Evolutionary conservation across 2,888 invertebrate species (phyloP).

Genomic region (Tuberolachnus salignus): DNA sequence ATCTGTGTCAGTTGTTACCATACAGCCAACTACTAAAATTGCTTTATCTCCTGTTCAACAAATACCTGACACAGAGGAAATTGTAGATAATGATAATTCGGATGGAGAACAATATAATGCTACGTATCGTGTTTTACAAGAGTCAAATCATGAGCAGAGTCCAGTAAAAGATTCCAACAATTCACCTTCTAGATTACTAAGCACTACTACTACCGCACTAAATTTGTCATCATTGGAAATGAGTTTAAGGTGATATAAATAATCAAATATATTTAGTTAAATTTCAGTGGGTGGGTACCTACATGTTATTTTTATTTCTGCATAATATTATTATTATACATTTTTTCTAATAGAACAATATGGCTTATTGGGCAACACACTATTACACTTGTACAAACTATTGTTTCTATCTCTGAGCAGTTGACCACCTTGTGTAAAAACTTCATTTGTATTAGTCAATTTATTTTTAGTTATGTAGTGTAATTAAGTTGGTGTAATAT

Average conservation of each 20-base stretch:
- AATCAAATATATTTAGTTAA: background rate
- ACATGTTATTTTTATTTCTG: too few species aligned
- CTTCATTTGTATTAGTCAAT: too few species aligned
- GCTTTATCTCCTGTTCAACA: conserved; percentile 62
- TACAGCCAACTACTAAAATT: conserved; percentile 65
- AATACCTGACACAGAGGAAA: conserved; percentile 62
- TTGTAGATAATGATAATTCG: conserved; percentile 59
- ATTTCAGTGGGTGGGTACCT: too few species aligned
- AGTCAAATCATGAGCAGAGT: conserved; percentile 31
- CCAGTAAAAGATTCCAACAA: conserved; percentile 41
- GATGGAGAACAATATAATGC: conserved; percentile 55
- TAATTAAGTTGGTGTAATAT: too few species aligned
- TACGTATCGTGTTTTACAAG: conserved; percentile 47
- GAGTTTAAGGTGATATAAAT: conserved; percentile 26
- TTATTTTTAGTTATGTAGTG: too few species aligned
- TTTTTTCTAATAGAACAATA: too few species aligned
- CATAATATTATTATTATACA: too few species aligned
- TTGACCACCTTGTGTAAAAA: too few species aligned
- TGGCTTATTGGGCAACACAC: too few species aligned
- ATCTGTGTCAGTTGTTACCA: conserved; percentile 60
- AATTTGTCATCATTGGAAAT: conserved; percentile 25
- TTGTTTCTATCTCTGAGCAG: too few species aligned
- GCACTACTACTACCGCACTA: background rate
- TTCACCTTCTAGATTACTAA: conserved; percentile 38
- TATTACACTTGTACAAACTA: too few species aligned